Conservation (phyloP, 1,140 invertebrate genomes). For the Diorhabda sublineata region DNA sequence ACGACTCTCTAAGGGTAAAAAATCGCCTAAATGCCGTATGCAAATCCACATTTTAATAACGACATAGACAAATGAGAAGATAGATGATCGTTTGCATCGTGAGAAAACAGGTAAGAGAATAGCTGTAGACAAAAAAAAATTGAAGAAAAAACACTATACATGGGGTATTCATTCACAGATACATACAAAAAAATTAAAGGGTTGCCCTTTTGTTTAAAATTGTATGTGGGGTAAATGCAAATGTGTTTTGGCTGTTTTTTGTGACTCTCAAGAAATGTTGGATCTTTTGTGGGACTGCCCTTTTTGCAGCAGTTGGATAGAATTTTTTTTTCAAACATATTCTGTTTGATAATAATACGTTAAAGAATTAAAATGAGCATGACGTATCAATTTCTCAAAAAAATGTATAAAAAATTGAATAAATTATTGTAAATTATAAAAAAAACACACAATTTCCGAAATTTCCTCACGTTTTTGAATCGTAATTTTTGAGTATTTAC, state of each 20-base stretch:
- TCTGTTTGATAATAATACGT: background rate
- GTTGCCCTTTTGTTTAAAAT: slow-evolving; percentile 28
- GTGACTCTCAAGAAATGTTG: slow-evolving; percentile 15
- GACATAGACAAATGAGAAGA: slow-evolving; percentile 21
- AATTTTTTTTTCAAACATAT: background rate
- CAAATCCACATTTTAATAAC: slow-evolving; percentile 12
- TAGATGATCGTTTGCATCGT: slow-evolving; percentile 33
- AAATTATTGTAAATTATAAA: no score
- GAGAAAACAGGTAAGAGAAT: slow-evolving; percentile 35
- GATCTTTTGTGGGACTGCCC: slow-evolving; percentile 24
- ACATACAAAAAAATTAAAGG: slow-evolving; percentile 32
- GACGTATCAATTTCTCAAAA: slow-evolving; percentile 6
- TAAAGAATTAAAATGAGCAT: background rate
- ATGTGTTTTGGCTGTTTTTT: slow-evolving; percentile 11
- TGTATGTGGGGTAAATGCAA: slow-evolving; percentile 23
- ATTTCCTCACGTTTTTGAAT: no score
- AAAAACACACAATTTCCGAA: no score
- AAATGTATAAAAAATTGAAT: background rate
- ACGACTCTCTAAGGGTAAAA: slow-evolving; percentile 2
- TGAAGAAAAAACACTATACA: slow-evolving; percentile 10
- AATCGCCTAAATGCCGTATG: background rate
- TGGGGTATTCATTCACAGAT: slow-evolving; percentile 17
- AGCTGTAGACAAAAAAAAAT: slow-evolving; percentile 28
- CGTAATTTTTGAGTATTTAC: no score
- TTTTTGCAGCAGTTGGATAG: slow-evolving; percentile 22